A percentile compares a stretch with the other conserved stretches of the same genome.
These are phyloP conservation scores for Zaprionus obscuricornis DNA, from an alignment of 2,888 invertebrate genomes.

Conservation along the genomic window DNA sequence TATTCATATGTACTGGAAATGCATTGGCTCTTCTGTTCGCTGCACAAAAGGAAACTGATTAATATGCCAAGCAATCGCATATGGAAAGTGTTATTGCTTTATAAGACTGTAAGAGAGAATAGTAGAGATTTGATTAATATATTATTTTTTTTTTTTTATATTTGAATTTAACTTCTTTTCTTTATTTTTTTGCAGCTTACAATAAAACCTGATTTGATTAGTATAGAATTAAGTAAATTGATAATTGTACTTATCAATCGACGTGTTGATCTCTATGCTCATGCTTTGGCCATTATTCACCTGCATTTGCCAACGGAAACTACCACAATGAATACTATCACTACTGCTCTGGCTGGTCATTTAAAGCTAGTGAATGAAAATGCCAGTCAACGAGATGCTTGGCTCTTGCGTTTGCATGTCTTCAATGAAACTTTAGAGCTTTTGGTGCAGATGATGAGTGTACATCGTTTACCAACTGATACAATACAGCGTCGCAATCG, in stretches of 20 bases:
- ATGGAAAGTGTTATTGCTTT: slow-evolving; percentile 51
- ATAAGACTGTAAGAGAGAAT: slow-evolving; percentile 38
- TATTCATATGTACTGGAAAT: slow-evolving; percentile 37
- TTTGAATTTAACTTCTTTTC: background rate
- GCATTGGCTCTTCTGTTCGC: slow-evolving; percentile 36
- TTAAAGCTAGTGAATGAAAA: slow-evolving; percentile 31
- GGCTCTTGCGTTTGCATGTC: slow-evolving; percentile 43
- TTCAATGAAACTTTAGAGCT: slow-evolving; percentile 33
- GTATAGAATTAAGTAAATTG: slow-evolving; percentile 21
- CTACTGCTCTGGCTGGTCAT: slow-evolving; percentile 25
- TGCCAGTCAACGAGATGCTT: slow-evolving; percentile 31
- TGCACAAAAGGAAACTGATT: slow-evolving; percentile 16
- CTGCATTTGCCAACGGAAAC: slow-evolving; percentile 45
- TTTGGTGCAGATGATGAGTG: slow-evolving; percentile 32
- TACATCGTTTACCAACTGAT: background rate
- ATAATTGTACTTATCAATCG: slow-evolving; percentile 35
- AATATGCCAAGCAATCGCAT: slow-evolving; percentile 46
- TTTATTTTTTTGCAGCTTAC: slow-evolving; percentile 15
- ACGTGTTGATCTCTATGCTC: slow-evolving; percentile 34
- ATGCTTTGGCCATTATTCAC: slow-evolving; percentile 41
- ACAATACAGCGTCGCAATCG: slow-evolving; percentile 10
- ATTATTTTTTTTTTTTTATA: background rate
- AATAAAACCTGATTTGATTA: slow-evolving; percentile 11
- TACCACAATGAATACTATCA: background rate
- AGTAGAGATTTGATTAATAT: background rate